Evolutionary conservation across 2,888 invertebrate species (phyloP), one percentile per base, ranked within the genome.

Genomic region (Drosophila colorata): DNA sequence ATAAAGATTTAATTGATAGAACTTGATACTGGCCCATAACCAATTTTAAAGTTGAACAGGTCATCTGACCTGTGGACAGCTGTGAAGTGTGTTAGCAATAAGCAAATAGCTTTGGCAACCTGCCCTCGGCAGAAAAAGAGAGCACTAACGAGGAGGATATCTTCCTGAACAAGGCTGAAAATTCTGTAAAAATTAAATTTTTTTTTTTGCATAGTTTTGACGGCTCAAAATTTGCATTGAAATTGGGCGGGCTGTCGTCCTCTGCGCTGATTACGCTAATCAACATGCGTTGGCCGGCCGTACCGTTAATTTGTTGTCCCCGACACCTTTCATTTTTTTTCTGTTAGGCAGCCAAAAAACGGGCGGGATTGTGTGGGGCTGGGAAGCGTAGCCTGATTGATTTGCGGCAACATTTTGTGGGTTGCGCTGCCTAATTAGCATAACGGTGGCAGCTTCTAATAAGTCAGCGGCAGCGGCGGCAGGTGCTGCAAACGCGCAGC

Each of bases 391-490:
- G 20, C 25, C 52, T 83, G 87, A 81, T 87, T 87, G 81, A 84
- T 87, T 87, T 80, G 85, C 66, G 61, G 71, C 56, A 37, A 67
- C 77, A 72, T 49, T 66, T 76, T 59, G 48, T 57, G 53, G 72
- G 56, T 38, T 56, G 46, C 51, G 52, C 35, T 38, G 51, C 35
- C 87, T 78, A 87, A 81, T 81, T 87, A 81, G 64, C 84, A 87
- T 80, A 87, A 71, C 68, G 80, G 68, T 47, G 77, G 61, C 74
- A 66, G 87, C 74, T 68, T 83, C 83, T 80, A 80, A 81, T 86
- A 81, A 81, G 80, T 64, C 25, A 60, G 59, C 57, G 48, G 33
- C 9, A 38, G 23, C 41, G 60, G n/a, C 28, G 67, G 68, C 80
- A 81, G 80, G 68, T 81, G 80, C 52, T 52, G 57, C 58, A 57